phyloP scores from a whole-genome alignment of 2,888 invertebrate genomes.

The Drosophila barbarae region DNA sequence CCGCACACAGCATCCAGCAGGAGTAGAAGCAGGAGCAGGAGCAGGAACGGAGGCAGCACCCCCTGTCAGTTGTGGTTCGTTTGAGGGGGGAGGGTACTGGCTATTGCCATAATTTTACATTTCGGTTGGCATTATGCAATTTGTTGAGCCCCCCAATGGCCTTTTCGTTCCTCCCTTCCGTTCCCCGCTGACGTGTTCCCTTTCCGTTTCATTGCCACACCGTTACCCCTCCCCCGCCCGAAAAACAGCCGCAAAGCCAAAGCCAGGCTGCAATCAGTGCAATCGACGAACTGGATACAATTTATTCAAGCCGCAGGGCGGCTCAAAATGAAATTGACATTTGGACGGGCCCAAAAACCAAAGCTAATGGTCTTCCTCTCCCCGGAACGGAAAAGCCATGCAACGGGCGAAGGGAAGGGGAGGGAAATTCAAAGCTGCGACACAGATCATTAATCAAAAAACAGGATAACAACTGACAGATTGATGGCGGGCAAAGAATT shows the following conservation, averaged over 20 bases:
- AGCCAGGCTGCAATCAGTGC: slow-evolving; percentile 26
- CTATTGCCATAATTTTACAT: slow-evolving; percentile 31
- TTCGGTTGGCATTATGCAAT: slow-evolving; percentile 32
- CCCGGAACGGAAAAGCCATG: background rate
- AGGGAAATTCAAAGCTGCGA: slow-evolving; percentile 1
- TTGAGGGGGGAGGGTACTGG: background rate
- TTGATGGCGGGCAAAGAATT: background rate
- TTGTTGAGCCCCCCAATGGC: background rate
- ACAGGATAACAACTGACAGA: slow-evolving; percentile 18
- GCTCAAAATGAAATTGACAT: slow-evolving; percentile 57
- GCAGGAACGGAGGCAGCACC: background rate
- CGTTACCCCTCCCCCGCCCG: background rate
- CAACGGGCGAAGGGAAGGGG: background rate
- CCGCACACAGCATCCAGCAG: slow-evolving; percentile 24
- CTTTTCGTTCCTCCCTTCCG: background rate
- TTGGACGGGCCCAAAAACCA: slow-evolving; percentile 32
- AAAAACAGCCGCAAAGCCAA: background rate
- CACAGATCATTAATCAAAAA: slow-evolving; percentile 36
- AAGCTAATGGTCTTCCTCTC: slow-evolving; percentile 27
- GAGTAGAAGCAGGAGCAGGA: no score
- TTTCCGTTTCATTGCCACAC: slow-evolving; percentile 1
- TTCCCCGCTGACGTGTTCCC: background rate
- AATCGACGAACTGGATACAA: slow-evolving; percentile 33
- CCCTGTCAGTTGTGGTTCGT: slow-evolving; percentile 10
- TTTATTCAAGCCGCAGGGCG: slow-evolving; percentile 30